Conservation (phyloP, 2,797 vertebrate genomes). For the Sebastes trivittatus region DNA sequence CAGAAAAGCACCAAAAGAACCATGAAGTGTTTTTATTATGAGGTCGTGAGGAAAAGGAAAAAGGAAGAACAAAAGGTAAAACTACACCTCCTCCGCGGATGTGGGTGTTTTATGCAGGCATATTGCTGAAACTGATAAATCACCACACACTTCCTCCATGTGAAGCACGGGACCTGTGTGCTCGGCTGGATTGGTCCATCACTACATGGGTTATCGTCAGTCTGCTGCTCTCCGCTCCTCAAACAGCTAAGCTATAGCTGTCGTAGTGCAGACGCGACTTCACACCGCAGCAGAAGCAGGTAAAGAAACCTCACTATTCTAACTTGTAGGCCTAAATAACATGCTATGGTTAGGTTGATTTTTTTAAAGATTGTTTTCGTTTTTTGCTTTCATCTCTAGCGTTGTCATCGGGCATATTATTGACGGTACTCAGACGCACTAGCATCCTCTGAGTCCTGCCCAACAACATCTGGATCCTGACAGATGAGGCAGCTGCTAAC, state of each 20-base stretch:
- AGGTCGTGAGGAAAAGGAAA: slow-evolving; percentile 27
- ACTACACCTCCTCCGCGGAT: accelerated
- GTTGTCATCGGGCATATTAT: not conserved
- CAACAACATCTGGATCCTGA: slow-evolving; percentile 71
- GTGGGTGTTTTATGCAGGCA: not conserved
- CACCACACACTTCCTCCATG: not conserved
- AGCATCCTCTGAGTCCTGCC: slow-evolving; percentile 49
- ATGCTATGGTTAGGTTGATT: slow-evolving; percentile 44
- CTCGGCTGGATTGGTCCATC: slow-evolving; percentile 61
- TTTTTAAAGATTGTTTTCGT: accelerated
- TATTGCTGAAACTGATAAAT: not conserved
- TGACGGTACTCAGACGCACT: not conserved
- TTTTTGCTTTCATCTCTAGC: not conserved
- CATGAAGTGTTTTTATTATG: slow-evolving; percentile 1
- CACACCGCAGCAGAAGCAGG: slow-evolving; percentile 3
- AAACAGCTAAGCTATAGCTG: slow-evolving; percentile 34
- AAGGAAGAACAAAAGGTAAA: not conserved
- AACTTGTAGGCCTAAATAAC: not conserved
- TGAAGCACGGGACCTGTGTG: slow-evolving; percentile 34
- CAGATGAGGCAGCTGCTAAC: slow-evolving; percentile 66
- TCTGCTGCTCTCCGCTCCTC: slow-evolving; percentile 12
- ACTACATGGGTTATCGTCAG: slow-evolving; percentile 40
- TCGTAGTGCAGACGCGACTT: not conserved
- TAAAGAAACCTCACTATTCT: not conserved
- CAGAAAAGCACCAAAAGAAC: slow-evolving; percentile 6